Percentiles rank a stretch among this genome's conserved stretches.
These are phyloP conservation scores for Marmota monax DNA, from an alignment of 2,113 vertebrate species.

Conservation along the genomic window DNA sequence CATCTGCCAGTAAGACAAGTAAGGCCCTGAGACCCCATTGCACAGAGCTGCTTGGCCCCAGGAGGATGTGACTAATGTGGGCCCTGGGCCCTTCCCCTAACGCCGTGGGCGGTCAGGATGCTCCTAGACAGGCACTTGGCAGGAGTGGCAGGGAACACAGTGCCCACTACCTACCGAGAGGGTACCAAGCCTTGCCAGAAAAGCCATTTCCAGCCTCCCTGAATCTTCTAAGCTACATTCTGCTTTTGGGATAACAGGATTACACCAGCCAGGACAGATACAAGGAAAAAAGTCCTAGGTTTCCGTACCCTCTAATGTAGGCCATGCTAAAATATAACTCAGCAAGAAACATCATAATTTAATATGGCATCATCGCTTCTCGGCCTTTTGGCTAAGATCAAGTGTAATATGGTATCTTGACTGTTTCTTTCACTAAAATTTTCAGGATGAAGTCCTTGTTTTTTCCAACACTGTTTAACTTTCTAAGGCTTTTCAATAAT, in stretches of 20 bases:
- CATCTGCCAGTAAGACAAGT: no score
- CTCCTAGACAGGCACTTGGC: no score
- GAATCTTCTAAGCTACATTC: not conserved
- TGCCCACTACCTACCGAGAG: fast-evolving
- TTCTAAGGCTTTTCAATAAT: not conserved
- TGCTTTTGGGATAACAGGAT: not conserved
- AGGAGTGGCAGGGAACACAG: no score
- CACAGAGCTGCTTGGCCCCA: no score
- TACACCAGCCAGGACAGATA: not conserved
- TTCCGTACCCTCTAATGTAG: not conserved
- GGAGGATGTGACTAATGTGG: no score
- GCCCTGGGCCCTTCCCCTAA: no score
- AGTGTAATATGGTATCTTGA: not conserved
- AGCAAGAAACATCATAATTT: not conserved
- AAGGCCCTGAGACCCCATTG: no score
- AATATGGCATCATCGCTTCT: not conserved
- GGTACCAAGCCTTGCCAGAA: no score
- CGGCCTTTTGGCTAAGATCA: no score
- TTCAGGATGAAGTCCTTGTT: not conserved
- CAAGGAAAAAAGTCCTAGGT: not conserved
- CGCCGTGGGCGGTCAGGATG: no score
- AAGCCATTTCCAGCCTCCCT: not conserved
- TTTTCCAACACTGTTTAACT: not conserved
- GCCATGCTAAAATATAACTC: not conserved
- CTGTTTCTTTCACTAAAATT: not conserved